Evolutionary conservation across 2,888 invertebrate genomes (phyloP).

Genomic region (Pammene aurita): DNA sequence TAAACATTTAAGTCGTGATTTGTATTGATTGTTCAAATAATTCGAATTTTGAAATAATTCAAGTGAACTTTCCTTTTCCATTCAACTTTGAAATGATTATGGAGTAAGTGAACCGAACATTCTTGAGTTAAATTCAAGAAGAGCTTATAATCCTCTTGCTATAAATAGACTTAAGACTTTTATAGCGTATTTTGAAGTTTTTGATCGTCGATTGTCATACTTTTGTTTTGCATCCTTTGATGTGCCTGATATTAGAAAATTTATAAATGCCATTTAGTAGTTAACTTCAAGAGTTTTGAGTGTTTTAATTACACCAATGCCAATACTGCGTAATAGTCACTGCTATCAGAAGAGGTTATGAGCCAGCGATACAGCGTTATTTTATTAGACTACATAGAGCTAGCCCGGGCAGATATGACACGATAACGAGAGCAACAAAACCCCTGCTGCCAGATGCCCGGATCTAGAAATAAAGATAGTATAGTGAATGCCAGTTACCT

Average conservation of each 20-base stretch:
- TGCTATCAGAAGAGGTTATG: no score
- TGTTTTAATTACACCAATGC: background rate
- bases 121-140: background rate
- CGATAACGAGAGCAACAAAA: no score
- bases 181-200: background rate
- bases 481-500: no score
- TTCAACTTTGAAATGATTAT: conserved; percentile 24
- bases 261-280: conserved; percentile 2
- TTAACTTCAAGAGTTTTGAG: conserved; percentile 10
- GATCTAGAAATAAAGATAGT: no score
- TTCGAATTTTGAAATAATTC: conserved; percentile 25
- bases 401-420: no score
- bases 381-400: no score
- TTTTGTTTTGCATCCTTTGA: conserved; percentile 29
- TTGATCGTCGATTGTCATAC: conserved; percentile 23
- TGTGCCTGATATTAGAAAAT: conserved; percentile 11
- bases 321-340: no score
- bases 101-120: conserved; percentile 16
- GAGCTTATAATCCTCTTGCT: background rate
- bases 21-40: conserved; percentile 6
- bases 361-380: no score
- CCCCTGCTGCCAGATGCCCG: no score
- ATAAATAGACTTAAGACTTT: background rate
- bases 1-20: conserved; percentile 2
- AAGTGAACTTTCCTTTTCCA: conserved; percentile 31